Base-by-base conservation (phyloP, 2,113 vertebrate genomes). In the Indicator indicator region DNA sequence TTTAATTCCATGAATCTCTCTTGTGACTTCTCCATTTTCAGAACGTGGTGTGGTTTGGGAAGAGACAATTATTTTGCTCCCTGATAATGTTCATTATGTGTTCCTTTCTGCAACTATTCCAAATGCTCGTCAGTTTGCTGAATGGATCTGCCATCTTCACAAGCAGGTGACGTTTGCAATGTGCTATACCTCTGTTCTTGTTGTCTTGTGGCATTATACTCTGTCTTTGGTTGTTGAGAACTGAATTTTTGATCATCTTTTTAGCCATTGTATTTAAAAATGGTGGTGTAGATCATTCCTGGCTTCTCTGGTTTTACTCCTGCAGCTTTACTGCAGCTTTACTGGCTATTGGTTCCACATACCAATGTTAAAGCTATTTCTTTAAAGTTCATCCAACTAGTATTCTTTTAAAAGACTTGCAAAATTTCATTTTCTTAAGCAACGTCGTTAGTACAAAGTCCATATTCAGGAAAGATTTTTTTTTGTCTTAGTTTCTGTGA, bases 41-140 rank as follows among this genome's bases (percentile, higher is more conserved):
- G 99, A 99, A 93, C 99, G 99, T 90, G 99, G 99, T 36, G 99
- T 99, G 9, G 99, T 99, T 28, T 99, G 99, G 99, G 99, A 99
- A 95, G 99, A 99, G 96, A 99, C 99, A 20, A 99, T 99, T 97
- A 99, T 99, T 96, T 98, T 99, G 83, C 99, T 99, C 81, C 99
- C 99, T 60, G 99, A 99, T 96, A 99, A 99, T 3, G 99, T 99
- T 52, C 99, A 99, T 92, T 99, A 99, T 55, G 99, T 99, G 44
- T 99, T 99, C 95, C 97, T 99, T 95, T 99, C 99, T 14, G 99
- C 99, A 88, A 99, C 99, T 89, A 99, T 99, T 93, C 99, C 99
- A 80, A 99, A 99, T 68, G 99, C 99, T 21, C 98, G 98, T 42
- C 99, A 99, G 97, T 99, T 99, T 97, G 99, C 99, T 19, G 99